Percentiles rank a stretch among this genome's conserved stretches.
Conservation (phyloP, 2,797 vertebrate genomes). For the Gymnothorax reevesii region DNA sequence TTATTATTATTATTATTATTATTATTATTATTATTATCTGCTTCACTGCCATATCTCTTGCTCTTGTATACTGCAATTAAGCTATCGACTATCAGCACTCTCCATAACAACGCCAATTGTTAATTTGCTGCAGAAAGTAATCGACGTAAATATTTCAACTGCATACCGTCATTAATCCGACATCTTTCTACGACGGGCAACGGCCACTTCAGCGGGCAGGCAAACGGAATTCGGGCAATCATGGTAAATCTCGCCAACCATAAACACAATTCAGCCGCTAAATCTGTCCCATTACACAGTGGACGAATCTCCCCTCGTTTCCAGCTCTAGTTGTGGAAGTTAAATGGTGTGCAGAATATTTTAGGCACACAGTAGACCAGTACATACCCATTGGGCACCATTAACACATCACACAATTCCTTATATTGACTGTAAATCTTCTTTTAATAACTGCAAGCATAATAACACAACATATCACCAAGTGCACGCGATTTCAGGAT, state of each 20-base stretch:
- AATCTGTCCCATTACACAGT: slow-evolving; percentile 55
- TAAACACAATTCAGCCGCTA: slow-evolving; percentile 27
- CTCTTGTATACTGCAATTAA: not conserved
- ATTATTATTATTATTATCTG: not conserved
- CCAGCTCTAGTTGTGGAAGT: slow-evolving; percentile 37
- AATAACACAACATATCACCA: too few species aligned
- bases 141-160: not conserved
- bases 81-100: not conserved
- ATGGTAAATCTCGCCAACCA: slow-evolving; percentile 43
- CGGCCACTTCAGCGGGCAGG: not conserved
- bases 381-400: too few species aligned
- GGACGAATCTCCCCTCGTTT: slow-evolving; percentile 26
- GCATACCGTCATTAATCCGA: not conserved
- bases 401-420: too few species aligned
- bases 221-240: slow-evolving; percentile 1
- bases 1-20: not conserved
- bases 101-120: not conserved
- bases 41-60: not conserved
- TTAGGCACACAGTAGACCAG: too few species aligned
- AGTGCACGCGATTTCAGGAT: too few species aligned
- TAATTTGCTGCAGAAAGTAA: not conserved
- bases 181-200: not conserved
- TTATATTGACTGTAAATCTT: too few species aligned
- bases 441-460: too few species aligned
- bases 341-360: too few species aligned